These are phyloP conservation scores for Distichodus sexfasciatus DNA, from an alignment of 2,797 vertebrate species.

Conservation along the genomic window DNA sequence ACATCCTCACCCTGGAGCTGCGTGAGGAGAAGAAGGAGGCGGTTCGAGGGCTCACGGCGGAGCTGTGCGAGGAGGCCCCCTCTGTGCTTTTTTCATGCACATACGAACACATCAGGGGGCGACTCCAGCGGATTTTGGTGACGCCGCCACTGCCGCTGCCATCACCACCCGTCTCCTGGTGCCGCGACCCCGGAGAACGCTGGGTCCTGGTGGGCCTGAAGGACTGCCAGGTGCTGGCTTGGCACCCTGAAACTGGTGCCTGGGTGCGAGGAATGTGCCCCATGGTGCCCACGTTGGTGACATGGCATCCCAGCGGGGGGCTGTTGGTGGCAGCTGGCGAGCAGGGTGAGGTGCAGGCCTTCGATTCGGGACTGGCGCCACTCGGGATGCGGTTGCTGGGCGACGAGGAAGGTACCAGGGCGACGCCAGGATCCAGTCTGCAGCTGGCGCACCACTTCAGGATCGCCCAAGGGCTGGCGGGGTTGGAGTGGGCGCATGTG, in stretches of 20 bases:
- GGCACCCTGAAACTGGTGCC: conserved; percentile 76
- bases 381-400: conserved; percentile 80
- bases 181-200: conserved; percentile 76
- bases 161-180: conserved; percentile 80
- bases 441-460: conserved; percentile 77
- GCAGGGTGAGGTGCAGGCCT: conserved; percentile 88
- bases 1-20: conserved; percentile 84
- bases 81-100: conserved; percentile 73
- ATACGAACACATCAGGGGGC: conserved; percentile 78
- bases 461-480: conserved; percentile 75
- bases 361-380: conserved; percentile 85
- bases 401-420: conserved; percentile 75
- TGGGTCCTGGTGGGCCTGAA: conserved; percentile 84
- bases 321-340: conserved; percentile 78
- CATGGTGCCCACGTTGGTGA: conserved; percentile 74
- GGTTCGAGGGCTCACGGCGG: conserved; percentile 24
- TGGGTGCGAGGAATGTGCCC: conserved; percentile 77
- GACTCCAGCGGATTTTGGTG: conserved; percentile 74
- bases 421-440: conserved; percentile 75
- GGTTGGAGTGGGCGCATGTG: conserved; percentile 82
- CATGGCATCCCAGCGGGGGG: conserved; percentile 86
- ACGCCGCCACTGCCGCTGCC: conserved; percentile 77
- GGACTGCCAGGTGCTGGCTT: conserved; percentile 85
- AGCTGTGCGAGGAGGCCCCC: conserved; percentile 60
- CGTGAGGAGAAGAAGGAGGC: too few species aligned